Evolutionary conservation across 2,888 invertebrate species (phyloP).

Genomic region (Sphaerophoria taeniata): DNA sequence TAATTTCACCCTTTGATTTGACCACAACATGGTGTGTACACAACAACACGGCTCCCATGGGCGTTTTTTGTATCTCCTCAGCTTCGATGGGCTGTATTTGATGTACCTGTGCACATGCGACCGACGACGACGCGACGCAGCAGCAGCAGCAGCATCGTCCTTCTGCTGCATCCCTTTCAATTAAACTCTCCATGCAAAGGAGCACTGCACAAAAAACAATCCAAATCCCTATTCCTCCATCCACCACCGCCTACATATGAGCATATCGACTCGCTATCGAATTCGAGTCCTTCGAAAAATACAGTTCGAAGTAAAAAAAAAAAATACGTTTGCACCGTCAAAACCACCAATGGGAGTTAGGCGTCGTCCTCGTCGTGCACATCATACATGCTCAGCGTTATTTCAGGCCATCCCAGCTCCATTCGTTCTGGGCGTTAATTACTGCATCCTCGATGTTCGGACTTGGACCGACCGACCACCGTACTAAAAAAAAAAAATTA

Average conservation of each 20-base stretch:
- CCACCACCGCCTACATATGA: slow-evolving; percentile 15
- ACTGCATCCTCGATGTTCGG: slow-evolving; percentile 66
- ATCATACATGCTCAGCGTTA: slow-evolving; percentile 57
- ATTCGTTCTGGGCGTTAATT: slow-evolving; percentile 70
- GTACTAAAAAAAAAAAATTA: slow-evolving; percentile 30
- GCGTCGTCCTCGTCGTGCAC: slow-evolving; percentile 34
- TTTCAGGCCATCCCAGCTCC: slow-evolving; percentile 71
- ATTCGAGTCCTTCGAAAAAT: slow-evolving; percentile 41
- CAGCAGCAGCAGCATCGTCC: slow-evolving; percentile 43
- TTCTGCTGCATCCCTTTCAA: slow-evolving; percentile 72
- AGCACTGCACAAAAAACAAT: slow-evolving; percentile 42
- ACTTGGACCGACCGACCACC: slow-evolving; percentile 38
- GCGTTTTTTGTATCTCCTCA: slow-evolving; percentile 52
- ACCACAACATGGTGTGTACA: slow-evolving; percentile 73
- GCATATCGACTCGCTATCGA: slow-evolving; percentile 68
- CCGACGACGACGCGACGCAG: slow-evolving; percentile 33
- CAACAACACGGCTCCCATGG: slow-evolving; percentile 57
- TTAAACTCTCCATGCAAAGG: slow-evolving; percentile 67
- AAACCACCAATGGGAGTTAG: slow-evolving; percentile 73
- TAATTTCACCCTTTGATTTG: slow-evolving; percentile 75
- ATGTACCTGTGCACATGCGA: slow-evolving; percentile 69
- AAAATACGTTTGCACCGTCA: slow-evolving; percentile 61
- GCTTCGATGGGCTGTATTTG: slow-evolving; percentile 22
- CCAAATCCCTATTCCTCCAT: slow-evolving; percentile 34
- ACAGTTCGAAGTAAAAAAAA: slow-evolving; percentile 9